Percentiles rank a stretch among this genome's conserved stretches.
phyloP scores from a whole-genome alignment of 53 echinoderm and acorn worm genomes.

The Henricia sp. region DNA sequence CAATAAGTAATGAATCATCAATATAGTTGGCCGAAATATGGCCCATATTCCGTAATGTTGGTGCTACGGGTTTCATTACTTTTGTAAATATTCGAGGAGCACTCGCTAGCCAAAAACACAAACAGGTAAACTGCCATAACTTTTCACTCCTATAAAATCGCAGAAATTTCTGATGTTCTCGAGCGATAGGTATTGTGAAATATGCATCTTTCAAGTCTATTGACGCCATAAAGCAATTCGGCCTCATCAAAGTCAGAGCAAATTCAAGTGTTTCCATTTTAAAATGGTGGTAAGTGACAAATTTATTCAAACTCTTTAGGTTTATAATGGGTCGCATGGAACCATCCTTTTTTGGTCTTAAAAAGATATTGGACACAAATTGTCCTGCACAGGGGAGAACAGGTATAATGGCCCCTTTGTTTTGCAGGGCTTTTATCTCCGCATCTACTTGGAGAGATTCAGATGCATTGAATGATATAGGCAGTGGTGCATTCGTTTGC shows the following conservation, averaged over 20 bases:
- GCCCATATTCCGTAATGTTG: constrained; percentile 27
- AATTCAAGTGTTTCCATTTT: constrained; percentile 3
- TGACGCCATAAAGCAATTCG: constrained; percentile 23
- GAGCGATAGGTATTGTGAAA: too few species aligned
- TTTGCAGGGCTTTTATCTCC: constrained; percentile 5
- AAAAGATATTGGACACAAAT: constrained; percentile 48
- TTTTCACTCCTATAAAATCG: too few species aligned
- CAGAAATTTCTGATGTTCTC: too few species aligned
- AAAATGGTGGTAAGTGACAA: constrained; percentile 13
- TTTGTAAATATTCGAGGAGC: constrained; percentile 40
- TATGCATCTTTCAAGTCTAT: too few species aligned
- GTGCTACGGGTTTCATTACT: constrained; percentile 16
- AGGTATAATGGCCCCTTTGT: constrained; percentile 24
- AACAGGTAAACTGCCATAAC: too few species aligned
- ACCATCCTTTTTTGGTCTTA: constrained; percentile 47
- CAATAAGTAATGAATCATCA: constrained; percentile 21
- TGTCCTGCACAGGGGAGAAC: constrained; percentile 5
- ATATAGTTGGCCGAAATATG: too few species aligned
- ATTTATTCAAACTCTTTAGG: background rate
- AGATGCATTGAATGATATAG: background rate
- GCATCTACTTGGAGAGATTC: constrained; percentile 1
- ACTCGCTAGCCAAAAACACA: constrained; percentile 21
- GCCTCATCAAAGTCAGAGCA: constrained; percentile 16
- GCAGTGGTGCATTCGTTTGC: background rate
- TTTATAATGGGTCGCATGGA: constrained; percentile 16